Conservation (phyloP, 1,140 invertebrate genomes). For the Streblospio benedicti region DNA sequence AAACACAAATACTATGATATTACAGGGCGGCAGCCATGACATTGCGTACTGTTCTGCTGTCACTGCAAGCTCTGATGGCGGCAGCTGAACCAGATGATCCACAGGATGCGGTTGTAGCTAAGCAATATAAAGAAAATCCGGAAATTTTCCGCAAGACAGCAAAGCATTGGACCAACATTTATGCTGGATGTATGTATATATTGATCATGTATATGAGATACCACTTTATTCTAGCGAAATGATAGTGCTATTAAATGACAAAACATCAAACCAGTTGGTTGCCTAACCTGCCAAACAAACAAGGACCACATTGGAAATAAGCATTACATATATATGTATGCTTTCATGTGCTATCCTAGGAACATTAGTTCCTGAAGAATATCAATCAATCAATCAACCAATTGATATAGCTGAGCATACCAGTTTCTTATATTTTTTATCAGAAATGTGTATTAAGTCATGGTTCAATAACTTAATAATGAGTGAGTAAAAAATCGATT, state of each 20-base stretch:
- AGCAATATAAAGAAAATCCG: conserved; percentile 83
- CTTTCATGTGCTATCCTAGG: too few species aligned
- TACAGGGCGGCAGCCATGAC: conserved; percentile 94
- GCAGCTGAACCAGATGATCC: conserved; percentile 93
- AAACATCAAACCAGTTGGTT: neutral
- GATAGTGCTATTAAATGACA: neutral
- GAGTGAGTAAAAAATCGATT: too few species aligned
- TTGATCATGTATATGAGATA: neutral
- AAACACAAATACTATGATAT: too few species aligned
- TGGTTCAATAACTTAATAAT: too few species aligned
- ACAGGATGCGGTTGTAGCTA: conserved; percentile 76
- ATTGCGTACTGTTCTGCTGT: conserved; percentile 84
- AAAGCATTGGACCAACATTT: conserved; percentile 86
- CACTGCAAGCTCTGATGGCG: conserved; percentile 79
- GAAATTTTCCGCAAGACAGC: conserved; percentile 82
- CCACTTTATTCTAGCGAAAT: neutral
- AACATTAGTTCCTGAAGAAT: neutral
- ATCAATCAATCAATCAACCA: too few species aligned
- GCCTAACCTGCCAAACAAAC: too few species aligned
- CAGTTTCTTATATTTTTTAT: neutral
- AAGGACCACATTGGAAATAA: too few species aligned
- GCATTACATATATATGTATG: too few species aligned
- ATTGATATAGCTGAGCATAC: too few species aligned
- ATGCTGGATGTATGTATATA: conserved; percentile 58
- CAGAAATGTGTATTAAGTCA: neutral